These are phyloP conservation scores for Apogon hyalosoma DNA, from an alignment of 2,797 vertebrate species.

Conservation along the genomic window DNA sequence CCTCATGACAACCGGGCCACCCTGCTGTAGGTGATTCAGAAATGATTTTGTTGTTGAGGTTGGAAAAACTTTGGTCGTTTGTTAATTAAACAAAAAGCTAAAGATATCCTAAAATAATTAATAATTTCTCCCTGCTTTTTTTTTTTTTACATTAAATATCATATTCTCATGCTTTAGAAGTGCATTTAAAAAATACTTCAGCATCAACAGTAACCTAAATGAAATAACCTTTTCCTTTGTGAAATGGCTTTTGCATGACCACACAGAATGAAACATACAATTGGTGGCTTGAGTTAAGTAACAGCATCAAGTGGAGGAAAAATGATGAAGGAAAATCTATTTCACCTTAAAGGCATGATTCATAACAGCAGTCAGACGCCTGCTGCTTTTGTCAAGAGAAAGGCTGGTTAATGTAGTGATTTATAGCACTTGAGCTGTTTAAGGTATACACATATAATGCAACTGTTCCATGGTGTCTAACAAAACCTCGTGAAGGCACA, in stretches of 20 bases:
- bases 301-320: slow-evolving; percentile 28
- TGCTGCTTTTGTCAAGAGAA: slow-evolving; percentile 28
- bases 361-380: slow-evolving; percentile 36
- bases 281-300: slow-evolving; percentile 8
- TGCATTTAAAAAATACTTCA: background rate
- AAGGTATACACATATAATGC: slow-evolving; percentile 32
- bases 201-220: background rate
- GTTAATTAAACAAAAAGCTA: no score
- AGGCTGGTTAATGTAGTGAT: slow-evolving; percentile 51
- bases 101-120: background rate
- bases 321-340: slow-evolving; percentile 8
- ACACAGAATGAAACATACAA: slow-evolving; percentile 10
- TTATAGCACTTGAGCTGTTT: slow-evolving; percentile 45
- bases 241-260: slow-evolving; percentile 3
- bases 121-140: background rate
- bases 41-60: no score
- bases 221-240: slow-evolving; percentile 14
- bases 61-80: no score
- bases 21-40: no score
- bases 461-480: slow-evolving; percentile 16
- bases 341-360: slow-evolving; percentile 42
- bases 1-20: no score
- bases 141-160: background rate
- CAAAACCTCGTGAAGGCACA: slow-evolving; percentile 2
- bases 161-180: background rate